Evolutionary conservation across 2,888 invertebrate genomes (phyloP), one percentile per base, ranked within the genome.

Genomic region (Halictus quadricinctus): DNA sequence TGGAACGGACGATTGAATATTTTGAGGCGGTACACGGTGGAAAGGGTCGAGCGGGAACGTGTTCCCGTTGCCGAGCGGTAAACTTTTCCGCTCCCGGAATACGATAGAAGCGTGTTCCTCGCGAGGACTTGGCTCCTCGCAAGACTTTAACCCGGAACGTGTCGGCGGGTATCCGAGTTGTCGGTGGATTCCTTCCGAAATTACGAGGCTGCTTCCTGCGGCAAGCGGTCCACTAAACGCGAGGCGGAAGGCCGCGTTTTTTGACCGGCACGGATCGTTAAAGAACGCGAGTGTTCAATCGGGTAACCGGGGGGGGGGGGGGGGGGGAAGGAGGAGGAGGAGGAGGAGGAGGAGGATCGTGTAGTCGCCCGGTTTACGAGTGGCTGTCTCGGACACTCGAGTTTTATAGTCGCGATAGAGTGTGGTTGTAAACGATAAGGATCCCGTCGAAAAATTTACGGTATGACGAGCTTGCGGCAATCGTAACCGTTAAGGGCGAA

Each of bases 321-420:
- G 5, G 36, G 4, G n/a, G n/a, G n/a, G n/a, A n/a, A n/a, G 36
- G 36, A 3, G 36, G 2, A 3, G 2, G 4, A 36, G 36, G 36
- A 36, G 36, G 4, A 5, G 36, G 4, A 36, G 5, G 36, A 36
- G 36, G 36, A 12, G 29, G 80, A 73, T 73, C 76, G 78, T 80
- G 75, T 79, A 64, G 76, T 58, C 46, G 41, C 69, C 58, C 72
- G 21, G 73, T 86, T 86, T 81, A 86, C 86, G 86, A 85, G 86
- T 60, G 79, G 76, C 78, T 79, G 85, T 69, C 75, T 81, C 58
- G 79, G 73, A 84, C 84, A 69, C 46, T 58, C 75, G 72, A 58
- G 81, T 86, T 86, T 85, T 85, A 85, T 80, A 85, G 85, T 80
- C 46, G 77, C 81, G 77, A 80, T 84, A 84, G 78, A 48, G 75